Conservation (phyloP, 2,888 invertebrate genomes). For the Myathropa florea region DNA sequence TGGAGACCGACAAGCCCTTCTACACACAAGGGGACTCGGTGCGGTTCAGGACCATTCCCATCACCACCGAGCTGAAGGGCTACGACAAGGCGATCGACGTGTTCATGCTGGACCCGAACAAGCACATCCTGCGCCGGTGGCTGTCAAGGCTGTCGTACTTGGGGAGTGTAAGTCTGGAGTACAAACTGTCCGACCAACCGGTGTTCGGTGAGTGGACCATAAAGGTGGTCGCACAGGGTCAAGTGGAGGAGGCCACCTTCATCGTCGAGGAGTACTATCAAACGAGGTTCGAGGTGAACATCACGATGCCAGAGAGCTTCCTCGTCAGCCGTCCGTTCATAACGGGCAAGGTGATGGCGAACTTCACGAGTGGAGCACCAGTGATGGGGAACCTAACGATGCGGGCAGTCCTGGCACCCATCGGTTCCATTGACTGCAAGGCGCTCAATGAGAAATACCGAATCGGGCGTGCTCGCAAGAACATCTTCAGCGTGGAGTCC, state of each 20-base stretch:
- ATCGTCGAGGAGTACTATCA: conserved; percentile 95
- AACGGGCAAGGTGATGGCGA: conserved; percentile 92
- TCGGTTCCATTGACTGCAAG: conserved; percentile 82
- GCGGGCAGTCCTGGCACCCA: conserved; percentile 86
- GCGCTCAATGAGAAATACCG: conserved; percentile 81
- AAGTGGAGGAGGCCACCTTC: conserved; percentile 90
- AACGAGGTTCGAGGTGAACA: conserved; percentile 93
- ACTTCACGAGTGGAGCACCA: conserved; percentile 94
- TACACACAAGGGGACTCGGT: conserved; percentile 95
- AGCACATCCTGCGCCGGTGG: conserved; percentile 93
- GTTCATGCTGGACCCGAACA: conserved; percentile 91
- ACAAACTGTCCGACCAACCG: conserved; percentile 93
- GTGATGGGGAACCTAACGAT: conserved; percentile 92
- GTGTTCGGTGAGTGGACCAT: conserved; percentile 94
- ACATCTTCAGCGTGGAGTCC: conserved; percentile 50
- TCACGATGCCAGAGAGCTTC: conserved; percentile 95
- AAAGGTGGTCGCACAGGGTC: conserved; percentile 90
- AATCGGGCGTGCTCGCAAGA: conserved; percentile 74
- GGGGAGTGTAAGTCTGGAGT: conserved; percentile 93
- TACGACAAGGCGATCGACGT: conserved; percentile 94
- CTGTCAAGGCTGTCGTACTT: conserved; percentile 93
- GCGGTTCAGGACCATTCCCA: conserved; percentile 92
- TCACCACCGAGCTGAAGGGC: conserved; percentile 92
- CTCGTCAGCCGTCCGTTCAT: conserved; percentile 90
- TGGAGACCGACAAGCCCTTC: conserved; percentile 94